Evolutionary conservation across 1,140 invertebrate genomes (phyloP).

Genomic region (Spodoptera litura): DNA sequence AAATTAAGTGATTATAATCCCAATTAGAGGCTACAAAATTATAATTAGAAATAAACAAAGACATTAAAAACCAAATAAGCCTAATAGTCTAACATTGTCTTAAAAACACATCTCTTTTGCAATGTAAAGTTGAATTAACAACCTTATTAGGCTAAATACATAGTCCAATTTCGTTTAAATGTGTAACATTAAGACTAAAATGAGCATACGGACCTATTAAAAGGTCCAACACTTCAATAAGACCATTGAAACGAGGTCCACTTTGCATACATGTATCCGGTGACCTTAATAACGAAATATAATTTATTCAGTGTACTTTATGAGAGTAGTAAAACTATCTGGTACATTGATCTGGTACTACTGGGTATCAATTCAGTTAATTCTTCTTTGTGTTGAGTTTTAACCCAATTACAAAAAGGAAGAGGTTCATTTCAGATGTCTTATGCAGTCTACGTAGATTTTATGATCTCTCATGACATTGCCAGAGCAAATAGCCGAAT

Average conservation of each 20-base stretch:
- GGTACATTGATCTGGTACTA: too few species aligned
- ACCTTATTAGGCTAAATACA: constrained; percentile 25
- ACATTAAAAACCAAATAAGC: not conserved
- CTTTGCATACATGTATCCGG: constrained; percentile 65
- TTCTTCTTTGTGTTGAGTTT: too few species aligned
- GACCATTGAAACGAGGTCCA: constrained; percentile 62
- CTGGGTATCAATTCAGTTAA: too few species aligned
- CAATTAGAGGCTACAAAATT: not conserved
- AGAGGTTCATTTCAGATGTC: too few species aligned
- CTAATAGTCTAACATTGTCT: constrained; percentile 2
- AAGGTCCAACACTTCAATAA: constrained; percentile 36
- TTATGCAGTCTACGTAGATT: too few species aligned
- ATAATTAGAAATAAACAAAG: constrained; percentile 3
- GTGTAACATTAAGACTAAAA: constrained; percentile 41
- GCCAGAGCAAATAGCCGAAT: too few species aligned
- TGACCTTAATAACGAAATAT: constrained; percentile 59
- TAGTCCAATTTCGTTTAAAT: constrained; percentile 39
- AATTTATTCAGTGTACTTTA: constrained; percentile 44
- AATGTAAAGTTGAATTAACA: constrained; percentile 27
- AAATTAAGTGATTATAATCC: constrained; percentile 19
- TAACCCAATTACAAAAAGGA: too few species aligned
- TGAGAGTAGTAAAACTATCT: not conserved
- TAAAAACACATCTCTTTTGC: constrained; percentile 11
- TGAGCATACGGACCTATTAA: constrained; percentile 21
- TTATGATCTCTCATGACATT: too few species aligned